Percentiles rank a stretch among this genome's conserved stretches.
These are phyloP conservation scores for Nebria brevicollis DNA, from an alignment of 2,888 invertebrate genomes.

Conservation along the genomic window DNA sequence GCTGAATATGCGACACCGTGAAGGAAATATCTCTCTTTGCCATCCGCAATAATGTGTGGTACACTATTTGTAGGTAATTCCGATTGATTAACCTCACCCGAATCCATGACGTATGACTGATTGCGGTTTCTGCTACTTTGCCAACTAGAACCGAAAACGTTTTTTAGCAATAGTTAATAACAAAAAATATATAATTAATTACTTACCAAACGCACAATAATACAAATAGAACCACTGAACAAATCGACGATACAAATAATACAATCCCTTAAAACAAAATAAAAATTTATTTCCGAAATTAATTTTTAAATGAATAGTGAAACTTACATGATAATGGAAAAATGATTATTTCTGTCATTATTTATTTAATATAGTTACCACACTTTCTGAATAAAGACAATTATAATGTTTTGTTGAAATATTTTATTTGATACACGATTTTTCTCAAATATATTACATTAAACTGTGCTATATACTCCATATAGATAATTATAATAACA, in stretches of 20 bases:
- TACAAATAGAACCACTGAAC: slow-evolving; percentile 23
- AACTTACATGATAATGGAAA: slow-evolving; percentile 29
- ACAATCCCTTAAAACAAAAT: slow-evolving; percentile 32
- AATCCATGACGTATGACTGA: slow-evolving; percentile 32
- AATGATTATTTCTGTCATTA: slow-evolving; percentile 4
- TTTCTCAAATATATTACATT: slow-evolving; percentile 14
- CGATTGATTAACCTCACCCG: slow-evolving; percentile 2
- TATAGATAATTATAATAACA: not conserved
- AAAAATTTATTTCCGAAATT: not conserved
- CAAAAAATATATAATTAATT: not conserved
- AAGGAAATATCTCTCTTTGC: slow-evolving; percentile 32
- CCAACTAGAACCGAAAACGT: slow-evolving; percentile 27
- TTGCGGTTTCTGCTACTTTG: slow-evolving; percentile 16
- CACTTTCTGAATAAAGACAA: not conserved
- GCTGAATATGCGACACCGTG: slow-evolving; percentile 37
- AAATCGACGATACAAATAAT: slow-evolving; percentile 25
- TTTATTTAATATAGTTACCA: not conserved
- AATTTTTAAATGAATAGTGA: not conserved
- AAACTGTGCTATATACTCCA: not conserved
- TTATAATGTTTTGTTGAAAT: not conserved
- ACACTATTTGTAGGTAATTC: slow-evolving; percentile 8
- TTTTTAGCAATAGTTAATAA: not conserved
- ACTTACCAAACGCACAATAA: slow-evolving; percentile 44
- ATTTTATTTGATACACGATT: slow-evolving; percentile 13
- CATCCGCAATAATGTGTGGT: slow-evolving; percentile 17